Percentiles rank a stretch among this genome's conserved stretches.
Evolutionary conservation across 2,888 invertebrate genomes (phyloP).

Genomic region (Mimas tiliae): DNA sequence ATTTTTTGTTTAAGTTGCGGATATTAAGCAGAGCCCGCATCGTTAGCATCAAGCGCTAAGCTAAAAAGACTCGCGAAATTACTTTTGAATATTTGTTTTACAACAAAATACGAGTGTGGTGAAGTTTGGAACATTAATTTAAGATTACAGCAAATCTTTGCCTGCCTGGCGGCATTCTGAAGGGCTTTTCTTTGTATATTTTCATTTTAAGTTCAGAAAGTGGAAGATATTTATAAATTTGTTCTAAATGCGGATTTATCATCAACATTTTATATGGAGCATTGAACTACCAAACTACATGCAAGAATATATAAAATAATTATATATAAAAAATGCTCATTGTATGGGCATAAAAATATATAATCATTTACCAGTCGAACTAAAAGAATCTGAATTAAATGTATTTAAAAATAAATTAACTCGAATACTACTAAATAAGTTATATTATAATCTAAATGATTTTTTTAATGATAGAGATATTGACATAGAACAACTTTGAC

Average conservation of each 20-base stretch:
- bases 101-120: not conserved
- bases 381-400: too few species aligned
- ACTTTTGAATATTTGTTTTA: constrained; percentile 12
- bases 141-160: not conserved
- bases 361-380: too few species aligned
- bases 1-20: constrained; percentile 16
- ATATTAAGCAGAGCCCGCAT: not conserved
- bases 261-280: not conserved
- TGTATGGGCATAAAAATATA: too few species aligned
- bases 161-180: not conserved
- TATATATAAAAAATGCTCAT: too few species aligned
- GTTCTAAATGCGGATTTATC: not conserved
- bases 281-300: too few species aligned
- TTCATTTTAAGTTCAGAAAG: not conserved
- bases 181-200: not conserved
- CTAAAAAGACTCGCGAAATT: constrained; percentile 12
- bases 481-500: too few species aligned
- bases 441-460: too few species aligned
- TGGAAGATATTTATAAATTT: not conserved
- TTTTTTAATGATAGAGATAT: too few species aligned
- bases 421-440: too few species aligned
- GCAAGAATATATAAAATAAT: too few species aligned
- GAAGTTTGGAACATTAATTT: not conserved
- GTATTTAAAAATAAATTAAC: too few species aligned
- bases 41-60: constrained; percentile 10